Conservation (phyloP, 2,797 vertebrate species). For the Urophycis tenuis region DNA sequence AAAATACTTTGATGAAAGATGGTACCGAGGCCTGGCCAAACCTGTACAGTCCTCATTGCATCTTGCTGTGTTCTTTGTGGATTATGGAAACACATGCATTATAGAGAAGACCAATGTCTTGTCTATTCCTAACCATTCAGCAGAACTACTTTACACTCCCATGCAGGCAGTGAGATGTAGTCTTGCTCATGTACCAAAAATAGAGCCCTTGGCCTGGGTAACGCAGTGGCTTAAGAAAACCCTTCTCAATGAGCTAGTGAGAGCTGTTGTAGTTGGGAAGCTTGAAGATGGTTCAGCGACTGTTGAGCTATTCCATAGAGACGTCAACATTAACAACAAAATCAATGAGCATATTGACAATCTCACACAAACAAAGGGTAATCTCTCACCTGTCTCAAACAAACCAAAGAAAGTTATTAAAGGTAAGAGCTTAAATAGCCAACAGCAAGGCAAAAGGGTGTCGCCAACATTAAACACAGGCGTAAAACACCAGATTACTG, state of each 20-base stretch:
- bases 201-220: constrained; percentile 61
- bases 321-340: constrained; percentile 74
- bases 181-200: constrained; percentile 66
- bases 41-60: constrained; percentile 64
- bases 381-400: constrained; percentile 6
- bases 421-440: too few relatives aligned
- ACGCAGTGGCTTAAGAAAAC: constrained; percentile 73
- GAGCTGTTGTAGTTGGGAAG: constrained; percentile 67
- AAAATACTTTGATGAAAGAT: constrained; percentile 78
- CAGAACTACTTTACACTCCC: constrained; percentile 77
- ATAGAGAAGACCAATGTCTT: constrained; percentile 70
- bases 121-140: constrained; percentile 70
- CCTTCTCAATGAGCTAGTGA: constrained; percentile 71
- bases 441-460: neutral
- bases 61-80: constrained; percentile 79
- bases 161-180: constrained; percentile 84
- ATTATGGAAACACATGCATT: constrained; percentile 81
- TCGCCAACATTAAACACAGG: neutral
- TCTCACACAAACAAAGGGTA: constrained; percentile 11
- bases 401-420: neutral
- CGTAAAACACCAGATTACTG: neutral
- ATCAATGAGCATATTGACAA: constrained; percentile 65
- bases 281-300: constrained; percentile 73
- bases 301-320: constrained; percentile 80
- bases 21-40: constrained; percentile 74